These are phyloP conservation scores for Chromis chromis DNA, from an alignment of 2,797 vertebrate genomes.

Conservation along the genomic window DNA sequence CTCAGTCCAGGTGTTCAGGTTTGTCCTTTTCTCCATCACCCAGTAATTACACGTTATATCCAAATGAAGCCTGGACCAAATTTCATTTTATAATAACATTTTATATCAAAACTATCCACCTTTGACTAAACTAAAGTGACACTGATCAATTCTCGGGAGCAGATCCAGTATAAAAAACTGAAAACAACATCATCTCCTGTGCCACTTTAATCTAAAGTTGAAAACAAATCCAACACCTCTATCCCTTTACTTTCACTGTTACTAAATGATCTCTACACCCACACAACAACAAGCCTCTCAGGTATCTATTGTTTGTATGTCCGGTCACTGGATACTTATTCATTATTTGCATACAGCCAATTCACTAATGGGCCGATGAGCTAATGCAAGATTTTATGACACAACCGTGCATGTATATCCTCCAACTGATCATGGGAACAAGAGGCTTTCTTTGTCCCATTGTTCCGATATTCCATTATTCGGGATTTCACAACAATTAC, in stretches of 20 bases:
- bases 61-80: neutral
- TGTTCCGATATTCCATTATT: conserved; percentile 19
- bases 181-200: neutral
- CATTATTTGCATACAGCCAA: conserved; percentile 20
- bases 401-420: conserved; percentile 9
- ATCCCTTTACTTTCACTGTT: neutral
- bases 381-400: conserved; percentile 28
- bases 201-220: conserved; percentile 2
- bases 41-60: neutral
- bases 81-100: neutral
- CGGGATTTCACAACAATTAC: neutral
- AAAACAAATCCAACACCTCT: conserved; percentile 4
- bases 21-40: neutral
- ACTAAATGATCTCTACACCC: neutral
- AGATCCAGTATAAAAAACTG: no score
- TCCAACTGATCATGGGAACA: neutral
- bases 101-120: neutral
- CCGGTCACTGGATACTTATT: conserved; percentile 18
- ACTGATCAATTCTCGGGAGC: neutral
- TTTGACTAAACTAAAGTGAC: neutral
- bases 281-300: conserved; percentile 20
- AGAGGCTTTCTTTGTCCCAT: conserved; percentile 29
- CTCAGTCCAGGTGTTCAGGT: no score
- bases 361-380: conserved; percentile 10
- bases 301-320: conserved; percentile 15